phyloP scores from a whole-genome alignment of 1,140 invertebrate species.

The Bicyclus anynana region DNA sequence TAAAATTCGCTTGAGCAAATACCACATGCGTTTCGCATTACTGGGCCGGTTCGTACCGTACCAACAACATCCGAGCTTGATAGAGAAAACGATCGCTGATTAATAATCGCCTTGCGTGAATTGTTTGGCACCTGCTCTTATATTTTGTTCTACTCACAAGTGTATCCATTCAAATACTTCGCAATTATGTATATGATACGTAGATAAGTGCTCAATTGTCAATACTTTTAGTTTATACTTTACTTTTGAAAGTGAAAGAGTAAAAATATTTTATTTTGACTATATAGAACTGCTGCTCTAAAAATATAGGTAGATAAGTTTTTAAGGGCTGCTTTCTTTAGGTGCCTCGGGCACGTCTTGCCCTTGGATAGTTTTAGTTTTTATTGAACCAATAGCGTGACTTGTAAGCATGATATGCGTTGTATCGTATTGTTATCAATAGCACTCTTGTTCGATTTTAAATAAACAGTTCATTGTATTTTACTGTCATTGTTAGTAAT shows the following conservation, averaged over 20 bases:
- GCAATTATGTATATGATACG: too few species aligned
- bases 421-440: constrained; percentile 57
- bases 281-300: too few species aligned
- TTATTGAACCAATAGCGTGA: too few species aligned
- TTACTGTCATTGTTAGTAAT: constrained; percentile 38
- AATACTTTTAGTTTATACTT: too few species aligned
- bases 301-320: too few species aligned
- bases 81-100: constrained; percentile 53
- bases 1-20: constrained; percentile 57
- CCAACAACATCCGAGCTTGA: constrained; percentile 36
- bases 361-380: too few species aligned
- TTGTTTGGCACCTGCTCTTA: constrained; percentile 45
- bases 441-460: constrained; percentile 45
- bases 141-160: background rate
- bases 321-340: too few species aligned
- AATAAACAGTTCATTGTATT: constrained; percentile 55
- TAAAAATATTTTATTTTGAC: too few species aligned
- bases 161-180: too few species aligned
- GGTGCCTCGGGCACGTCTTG: too few species aligned
- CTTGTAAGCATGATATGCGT: background rate
- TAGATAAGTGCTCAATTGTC: too few species aligned
- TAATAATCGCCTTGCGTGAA: constrained; percentile 46
- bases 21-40: constrained; percentile 53
- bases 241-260: too few species aligned
- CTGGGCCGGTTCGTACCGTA: constrained; percentile 48